Evolutionary conservation across 2,797 vertebrate species (phyloP).

Genomic region (Nothura maculosa): DNA sequence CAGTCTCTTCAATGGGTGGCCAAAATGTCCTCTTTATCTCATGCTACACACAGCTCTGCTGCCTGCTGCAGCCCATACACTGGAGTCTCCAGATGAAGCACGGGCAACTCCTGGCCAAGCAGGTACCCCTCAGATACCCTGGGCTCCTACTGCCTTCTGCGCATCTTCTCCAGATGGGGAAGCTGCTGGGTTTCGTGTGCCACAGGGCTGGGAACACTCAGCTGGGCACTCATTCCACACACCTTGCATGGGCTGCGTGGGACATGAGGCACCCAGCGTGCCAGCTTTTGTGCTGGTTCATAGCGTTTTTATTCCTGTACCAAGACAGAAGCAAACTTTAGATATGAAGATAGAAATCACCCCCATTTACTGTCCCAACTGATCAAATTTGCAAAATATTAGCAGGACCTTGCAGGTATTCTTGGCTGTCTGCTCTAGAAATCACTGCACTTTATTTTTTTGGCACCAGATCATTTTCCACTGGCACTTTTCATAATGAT

Average conservation of each 20-base stretch:
- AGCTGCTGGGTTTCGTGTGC: fast-evolving
- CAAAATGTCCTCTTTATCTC: background rate
- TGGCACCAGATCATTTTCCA: background rate
- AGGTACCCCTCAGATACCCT: background rate
- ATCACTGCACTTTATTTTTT: background rate
- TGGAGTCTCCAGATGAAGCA: fast-evolving
- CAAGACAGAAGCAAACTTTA: background rate
- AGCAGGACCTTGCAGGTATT: background rate
- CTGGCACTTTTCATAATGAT: background rate
- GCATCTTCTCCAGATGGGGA: background rate
- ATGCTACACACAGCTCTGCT: background rate
- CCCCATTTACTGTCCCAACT: background rate
- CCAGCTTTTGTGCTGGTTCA: background rate
- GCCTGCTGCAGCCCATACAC: fast-evolving
- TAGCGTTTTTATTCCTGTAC: background rate
- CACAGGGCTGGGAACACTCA: fast-evolving
- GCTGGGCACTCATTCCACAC: fast-evolving
- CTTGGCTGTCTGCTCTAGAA: background rate
- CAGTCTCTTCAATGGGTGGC: background rate
- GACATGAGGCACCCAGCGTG: background rate
- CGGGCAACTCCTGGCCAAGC: background rate
- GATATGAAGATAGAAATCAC: background rate
- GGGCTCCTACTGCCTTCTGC: fast-evolving
- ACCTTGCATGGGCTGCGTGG: fast-evolving
- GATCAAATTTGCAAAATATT: background rate